Evolutionary conservation across 2,797 vertebrate species (phyloP).

Genomic region (Propithecus deckenii): DNA sequence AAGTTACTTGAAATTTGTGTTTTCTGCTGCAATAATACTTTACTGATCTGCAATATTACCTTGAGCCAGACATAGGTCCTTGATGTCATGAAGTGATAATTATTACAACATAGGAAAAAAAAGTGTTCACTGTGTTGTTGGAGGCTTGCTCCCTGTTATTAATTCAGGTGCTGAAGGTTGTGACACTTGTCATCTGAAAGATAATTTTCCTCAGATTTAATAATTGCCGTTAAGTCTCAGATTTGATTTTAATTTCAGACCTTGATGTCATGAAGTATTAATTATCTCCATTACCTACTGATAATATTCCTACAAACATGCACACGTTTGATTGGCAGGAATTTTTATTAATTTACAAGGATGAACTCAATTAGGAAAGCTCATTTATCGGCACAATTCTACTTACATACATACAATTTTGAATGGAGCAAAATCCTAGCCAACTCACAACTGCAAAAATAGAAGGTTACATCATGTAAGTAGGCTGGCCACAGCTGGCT

Average conservation of each 20-base stretch:
- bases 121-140: constrained; percentile 51
- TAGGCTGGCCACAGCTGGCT: constrained; percentile 63
- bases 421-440: constrained; percentile 75
- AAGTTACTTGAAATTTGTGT: not conserved
- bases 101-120: constrained; percentile 26
- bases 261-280: constrained; percentile 79
- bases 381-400: constrained; percentile 79
- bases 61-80: constrained; percentile 35
- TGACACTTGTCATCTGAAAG: constrained; percentile 81
- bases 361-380: constrained; percentile 84
- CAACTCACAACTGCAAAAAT: constrained; percentile 73
- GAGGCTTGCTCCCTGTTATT: constrained; percentile 65
- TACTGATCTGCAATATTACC: not conserved
- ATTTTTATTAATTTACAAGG: constrained; percentile 85
- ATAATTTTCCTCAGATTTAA: constrained; percentile 83
- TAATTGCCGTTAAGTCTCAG: constrained; percentile 79
- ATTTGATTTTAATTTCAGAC: constrained; percentile 83
- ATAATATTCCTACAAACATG: constrained; percentile 81
- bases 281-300: constrained; percentile 82
- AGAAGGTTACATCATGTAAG: constrained; percentile 71
- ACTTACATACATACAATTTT: constrained; percentile 76
- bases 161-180: constrained; percentile 78
- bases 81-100: constrained; percentile 50
- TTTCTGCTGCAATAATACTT: not conserved
- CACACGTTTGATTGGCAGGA: constrained; percentile 78